Evolutionary conservation across 1,140 invertebrate genomes (phyloP).

Genomic region (Eriosoma lanigerum): DNA sequence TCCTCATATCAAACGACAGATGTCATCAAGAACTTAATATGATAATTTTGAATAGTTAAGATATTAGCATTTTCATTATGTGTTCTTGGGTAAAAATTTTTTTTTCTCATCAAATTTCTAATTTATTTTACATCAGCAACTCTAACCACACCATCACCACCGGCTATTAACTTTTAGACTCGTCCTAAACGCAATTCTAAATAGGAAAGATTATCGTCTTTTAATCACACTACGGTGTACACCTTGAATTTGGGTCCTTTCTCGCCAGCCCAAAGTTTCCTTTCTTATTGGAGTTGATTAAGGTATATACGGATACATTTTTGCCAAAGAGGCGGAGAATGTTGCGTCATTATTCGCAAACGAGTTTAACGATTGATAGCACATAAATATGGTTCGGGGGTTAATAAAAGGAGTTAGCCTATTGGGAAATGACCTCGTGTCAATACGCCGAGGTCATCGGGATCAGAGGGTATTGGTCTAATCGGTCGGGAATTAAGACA

Average conservation of each 20-base stretch:
- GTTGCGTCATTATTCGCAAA: not conserved
- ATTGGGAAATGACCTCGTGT: not conserved
- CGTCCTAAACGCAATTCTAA: too few species aligned
- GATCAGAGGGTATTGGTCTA: not conserved
- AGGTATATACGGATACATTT: not conserved
- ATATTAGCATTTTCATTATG: too few species aligned
- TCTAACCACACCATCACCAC: too few species aligned
- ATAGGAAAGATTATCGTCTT: not conserved
- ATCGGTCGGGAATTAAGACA: too few species aligned
- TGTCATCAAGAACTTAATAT: too few species aligned
- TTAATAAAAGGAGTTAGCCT: not conserved
- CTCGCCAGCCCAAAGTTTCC: not conserved
- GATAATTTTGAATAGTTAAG: too few species aligned
- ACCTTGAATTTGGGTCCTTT: not conserved
- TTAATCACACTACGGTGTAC: constrained; percentile 53
- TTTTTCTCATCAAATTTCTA: too few species aligned
- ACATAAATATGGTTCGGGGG: not conserved
- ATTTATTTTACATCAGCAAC: too few species aligned
- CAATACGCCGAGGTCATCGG: not conserved
- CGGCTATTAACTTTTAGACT: too few species aligned
- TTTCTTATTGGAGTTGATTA: not conserved
- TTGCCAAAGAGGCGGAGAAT: not conserved
- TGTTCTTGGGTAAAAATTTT: too few species aligned
- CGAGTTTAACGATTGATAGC: not conserved
- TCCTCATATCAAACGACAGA: too few species aligned